Evolutionary conservation across 2,797 vertebrate species (phyloP).

Genomic region (Pangasius sanitwongsei): DNA sequence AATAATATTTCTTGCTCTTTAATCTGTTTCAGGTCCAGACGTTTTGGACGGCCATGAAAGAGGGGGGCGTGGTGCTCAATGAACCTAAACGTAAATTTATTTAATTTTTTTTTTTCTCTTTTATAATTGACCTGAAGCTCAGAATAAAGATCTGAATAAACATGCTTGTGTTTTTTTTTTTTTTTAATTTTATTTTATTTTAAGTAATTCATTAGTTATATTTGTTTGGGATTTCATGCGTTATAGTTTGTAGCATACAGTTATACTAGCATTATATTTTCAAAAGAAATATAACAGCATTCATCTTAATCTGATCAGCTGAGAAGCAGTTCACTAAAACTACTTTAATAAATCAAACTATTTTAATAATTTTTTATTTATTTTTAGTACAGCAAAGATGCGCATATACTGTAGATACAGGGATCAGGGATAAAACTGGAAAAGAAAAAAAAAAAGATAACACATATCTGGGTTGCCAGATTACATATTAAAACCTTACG

Average conservation of each 20-base stretch:
- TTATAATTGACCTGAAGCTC: background rate
- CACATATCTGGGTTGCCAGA: background rate
- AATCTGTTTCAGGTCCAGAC: slow-evolving; percentile 77
- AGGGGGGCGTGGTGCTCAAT: slow-evolving; percentile 81
- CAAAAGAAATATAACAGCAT: background rate
- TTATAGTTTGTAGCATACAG: background rate
- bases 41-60: slow-evolving; percentile 83
- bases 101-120: slow-evolving; percentile 49
- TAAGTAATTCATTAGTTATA: background rate
- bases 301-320: background rate
- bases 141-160: slow-evolving; percentile 18
- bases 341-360: background rate
- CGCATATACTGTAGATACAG: slow-evolving; percentile 7
- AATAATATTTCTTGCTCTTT: background rate
- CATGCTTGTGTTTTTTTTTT: background rate
- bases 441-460: background rate
- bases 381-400: slow-evolving; percentile 40
- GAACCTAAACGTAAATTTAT: slow-evolving; percentile 85
- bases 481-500: background rate
- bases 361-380: slow-evolving; percentile 18
- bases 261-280: background rate
- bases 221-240: background rate
- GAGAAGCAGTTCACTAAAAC: background rate
- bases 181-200: background rate
- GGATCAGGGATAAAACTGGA: slow-evolving; percentile 23